Percentiles rank a stretch among this genome's conserved stretches.
These are phyloP conservation scores for Rhingia campestris DNA, from an alignment of 2,888 invertebrate genomes.

Conservation along the genomic window DNA sequence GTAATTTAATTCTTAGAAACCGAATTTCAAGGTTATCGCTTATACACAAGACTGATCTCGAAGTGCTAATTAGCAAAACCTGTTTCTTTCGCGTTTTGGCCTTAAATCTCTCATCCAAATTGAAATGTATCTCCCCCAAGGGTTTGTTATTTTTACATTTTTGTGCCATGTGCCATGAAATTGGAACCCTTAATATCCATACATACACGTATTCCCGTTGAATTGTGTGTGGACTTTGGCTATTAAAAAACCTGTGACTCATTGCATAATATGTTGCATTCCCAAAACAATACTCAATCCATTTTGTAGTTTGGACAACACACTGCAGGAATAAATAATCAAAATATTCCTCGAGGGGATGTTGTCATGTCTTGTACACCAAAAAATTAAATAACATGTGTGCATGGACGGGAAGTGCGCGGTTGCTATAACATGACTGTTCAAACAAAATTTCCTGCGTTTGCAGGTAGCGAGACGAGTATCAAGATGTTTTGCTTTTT, in stretches of 20 bases:
- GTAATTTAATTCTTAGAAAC: neutral
- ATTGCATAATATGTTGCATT: conserved; percentile 15
- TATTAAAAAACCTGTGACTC: conserved; percentile 24
- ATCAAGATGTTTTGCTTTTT: neutral
- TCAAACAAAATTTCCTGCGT: conserved; percentile 14
- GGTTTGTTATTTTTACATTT: no score
- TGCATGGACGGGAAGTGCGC: conserved; percentile 20
- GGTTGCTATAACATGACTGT: conserved; percentile 5
- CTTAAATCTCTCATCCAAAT: no score
- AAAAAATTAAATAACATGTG: neutral
- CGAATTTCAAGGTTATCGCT: conserved; percentile 16
- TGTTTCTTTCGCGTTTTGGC: no score
- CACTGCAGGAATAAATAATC: conserved; percentile 28
- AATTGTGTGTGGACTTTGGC: no score
- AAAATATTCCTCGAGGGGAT: conserved; percentile 27
- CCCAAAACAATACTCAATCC: conserved; percentile 13
- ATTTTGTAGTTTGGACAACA: conserved; percentile 16
- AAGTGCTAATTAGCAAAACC: conserved; percentile 18
- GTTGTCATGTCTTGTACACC: conserved; percentile 6
- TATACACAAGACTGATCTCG: neutral
- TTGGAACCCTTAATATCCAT: no score
- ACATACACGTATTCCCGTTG: no score
- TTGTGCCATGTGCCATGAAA: no score
- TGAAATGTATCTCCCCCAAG: no score
- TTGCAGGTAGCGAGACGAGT: neutral